Evolutionary conservation across 2,888 invertebrate genomes (phyloP).

Genomic region (Macropis europaea): DNA sequence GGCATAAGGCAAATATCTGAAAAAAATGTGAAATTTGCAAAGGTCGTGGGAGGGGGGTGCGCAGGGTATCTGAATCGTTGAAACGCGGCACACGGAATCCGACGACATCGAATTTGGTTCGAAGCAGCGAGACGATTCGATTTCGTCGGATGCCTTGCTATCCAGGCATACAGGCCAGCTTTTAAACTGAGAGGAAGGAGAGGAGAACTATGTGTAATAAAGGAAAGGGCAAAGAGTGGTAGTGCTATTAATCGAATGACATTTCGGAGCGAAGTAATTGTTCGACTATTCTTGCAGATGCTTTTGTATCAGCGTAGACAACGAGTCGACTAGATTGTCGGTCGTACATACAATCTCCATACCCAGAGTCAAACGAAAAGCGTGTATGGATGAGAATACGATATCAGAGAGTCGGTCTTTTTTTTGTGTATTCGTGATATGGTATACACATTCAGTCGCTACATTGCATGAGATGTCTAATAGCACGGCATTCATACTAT

Average conservation of each 20-base stretch:
- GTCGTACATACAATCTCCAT: background rate
- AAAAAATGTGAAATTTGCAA: slow-evolving; percentile 8
- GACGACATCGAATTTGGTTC: no score
- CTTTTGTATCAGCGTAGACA: slow-evolving; percentile 2
- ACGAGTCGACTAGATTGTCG: background rate
- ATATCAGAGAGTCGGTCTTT: slow-evolving; percentile 27
- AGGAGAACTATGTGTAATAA: slow-evolving; percentile 68
- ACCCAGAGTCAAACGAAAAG: slow-evolving; percentile 21
- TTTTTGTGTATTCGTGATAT: slow-evolving; percentile 40
- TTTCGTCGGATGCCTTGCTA: slow-evolving; percentile 13
- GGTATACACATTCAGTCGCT: slow-evolving; percentile 38
- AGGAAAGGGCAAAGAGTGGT: slow-evolving; percentile 7
- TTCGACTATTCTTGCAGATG: slow-evolving; percentile 19
- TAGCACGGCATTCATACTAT: slow-evolving; percentile 54
- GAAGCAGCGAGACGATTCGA: background rate
- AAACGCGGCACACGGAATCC: no score
- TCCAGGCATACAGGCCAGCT: slow-evolving; percentile 58
- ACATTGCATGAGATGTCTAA: slow-evolving; percentile 60
- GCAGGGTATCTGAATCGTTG: slow-evolving; percentile 15
- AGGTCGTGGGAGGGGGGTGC: background rate
- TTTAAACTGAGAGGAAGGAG: slow-evolving; percentile 80
- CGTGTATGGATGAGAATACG: slow-evolving; percentile 4
- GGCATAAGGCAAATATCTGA: slow-evolving; percentile 21
- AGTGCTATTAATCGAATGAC: slow-evolving; percentile 17
- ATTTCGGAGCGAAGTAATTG: slow-evolving; percentile 9